These are phyloP conservation scores for Allygus modestus DNA, from an alignment of 2,888 invertebrate genomes.

Conservation along the genomic window DNA sequence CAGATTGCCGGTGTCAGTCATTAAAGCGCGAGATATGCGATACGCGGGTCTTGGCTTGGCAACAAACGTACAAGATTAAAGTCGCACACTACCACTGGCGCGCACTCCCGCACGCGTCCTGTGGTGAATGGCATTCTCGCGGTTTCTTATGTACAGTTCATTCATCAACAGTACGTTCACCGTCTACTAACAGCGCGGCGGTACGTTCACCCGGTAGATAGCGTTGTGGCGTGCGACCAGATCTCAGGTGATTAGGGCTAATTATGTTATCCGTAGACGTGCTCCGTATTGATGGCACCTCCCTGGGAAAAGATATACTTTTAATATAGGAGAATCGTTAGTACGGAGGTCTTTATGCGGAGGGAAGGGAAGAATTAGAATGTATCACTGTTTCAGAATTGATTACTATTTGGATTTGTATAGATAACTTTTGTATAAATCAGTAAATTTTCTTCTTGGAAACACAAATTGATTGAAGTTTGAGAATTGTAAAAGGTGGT, in stretches of 20 bases:
- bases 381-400: too few relatives aligned
- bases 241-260: neutral
- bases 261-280: neutral
- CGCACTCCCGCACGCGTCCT: neutral
- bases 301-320: constrained; percentile 22
- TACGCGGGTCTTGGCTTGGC: neutral
- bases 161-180: constrained; percentile 21
- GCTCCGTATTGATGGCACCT: constrained; percentile 7
- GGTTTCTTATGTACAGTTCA: constrained; percentile 24
- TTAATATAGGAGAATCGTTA: neutral
- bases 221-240: neutral
- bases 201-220: constrained; percentile 1
- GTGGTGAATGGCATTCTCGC: constrained; percentile 28
- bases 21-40: neutral
- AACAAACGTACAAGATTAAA: constrained; percentile 21
- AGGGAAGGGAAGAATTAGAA: neutral
- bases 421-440: too few relatives aligned
- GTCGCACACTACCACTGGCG: constrained; percentile 19
- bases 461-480: too few relatives aligned
- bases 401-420: too few relatives aligned
- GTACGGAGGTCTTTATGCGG: neutral
- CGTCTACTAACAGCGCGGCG: neutral
- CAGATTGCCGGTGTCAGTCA: constrained; percentile 25
- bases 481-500: too few relatives aligned
- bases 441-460: too few relatives aligned